Conservation (phyloP, 2,797 vertebrate genomes). For the Steatocranus sp. region DNA sequence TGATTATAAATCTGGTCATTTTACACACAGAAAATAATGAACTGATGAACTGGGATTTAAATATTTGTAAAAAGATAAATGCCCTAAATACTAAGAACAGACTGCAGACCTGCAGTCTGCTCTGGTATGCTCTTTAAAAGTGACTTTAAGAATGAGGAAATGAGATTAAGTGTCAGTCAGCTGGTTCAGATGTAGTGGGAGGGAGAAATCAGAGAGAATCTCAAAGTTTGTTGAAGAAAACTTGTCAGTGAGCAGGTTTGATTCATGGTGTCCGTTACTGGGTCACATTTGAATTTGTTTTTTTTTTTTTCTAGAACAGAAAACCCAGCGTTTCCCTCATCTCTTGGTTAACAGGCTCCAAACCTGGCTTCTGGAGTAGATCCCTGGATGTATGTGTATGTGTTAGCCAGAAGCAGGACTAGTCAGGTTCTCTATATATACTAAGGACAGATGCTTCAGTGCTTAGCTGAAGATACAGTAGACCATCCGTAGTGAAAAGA, state of each 20-base stretch:
- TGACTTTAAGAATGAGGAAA: neutral
- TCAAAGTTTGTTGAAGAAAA: neutral
- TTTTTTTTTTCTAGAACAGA: neutral
- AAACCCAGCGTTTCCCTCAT: neutral
- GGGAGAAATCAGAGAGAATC: neutral
- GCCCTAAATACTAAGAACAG: neutral
- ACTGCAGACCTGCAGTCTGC: neutral
- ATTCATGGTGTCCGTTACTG: neutral
- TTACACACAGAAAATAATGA: neutral
- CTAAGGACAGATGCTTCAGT: neutral
- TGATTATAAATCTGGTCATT: neutral
- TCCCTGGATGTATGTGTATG: neutral
- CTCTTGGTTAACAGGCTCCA: neutral
- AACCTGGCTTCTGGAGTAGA: neutral
- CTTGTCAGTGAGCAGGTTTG: neutral
- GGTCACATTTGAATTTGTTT: accelerated
- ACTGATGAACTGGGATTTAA: neutral
- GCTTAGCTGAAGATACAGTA: neutral
- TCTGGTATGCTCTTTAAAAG: neutral
- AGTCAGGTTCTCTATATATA: neutral
- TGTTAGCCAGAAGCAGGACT: neutral
- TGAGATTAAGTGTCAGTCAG: neutral
- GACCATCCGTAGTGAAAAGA: neutral
- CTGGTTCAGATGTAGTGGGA: neutral
- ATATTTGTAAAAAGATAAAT: neutral